A percentile compares a stretch with the other conserved stretches of the same genome.
These are phyloP conservation scores for Habropoda laboriosa DNA, from an alignment of 1,140 invertebrate species.

Conservation along the genomic window DNA sequence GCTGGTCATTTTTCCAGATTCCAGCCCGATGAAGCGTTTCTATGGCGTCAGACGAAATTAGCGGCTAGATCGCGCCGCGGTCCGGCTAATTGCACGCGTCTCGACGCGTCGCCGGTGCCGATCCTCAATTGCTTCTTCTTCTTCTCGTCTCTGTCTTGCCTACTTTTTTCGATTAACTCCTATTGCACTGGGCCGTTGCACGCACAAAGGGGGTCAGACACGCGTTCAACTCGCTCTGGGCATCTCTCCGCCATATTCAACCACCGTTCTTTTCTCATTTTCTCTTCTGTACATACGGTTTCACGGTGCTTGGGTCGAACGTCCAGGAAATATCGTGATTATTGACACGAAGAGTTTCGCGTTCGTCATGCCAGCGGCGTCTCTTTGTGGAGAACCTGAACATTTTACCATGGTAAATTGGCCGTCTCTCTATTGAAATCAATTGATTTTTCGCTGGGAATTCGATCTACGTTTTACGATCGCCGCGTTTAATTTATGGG, in stretches of 20 bases:
- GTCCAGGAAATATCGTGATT: conserved; percentile 25
- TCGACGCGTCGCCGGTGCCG: conserved; percentile 38
- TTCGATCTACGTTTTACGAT: background rate
- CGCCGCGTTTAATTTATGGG: background rate
- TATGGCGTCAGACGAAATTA: conserved; percentile 41
- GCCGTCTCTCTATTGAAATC: background rate
- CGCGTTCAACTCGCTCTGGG: conserved; percentile 11
- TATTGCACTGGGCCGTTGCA: conserved; percentile 28
- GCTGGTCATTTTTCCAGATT: background rate
- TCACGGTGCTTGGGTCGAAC: conserved; percentile 1
- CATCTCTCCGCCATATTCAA: background rate
- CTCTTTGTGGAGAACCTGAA: background rate
- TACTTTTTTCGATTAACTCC: conserved; percentile 50
- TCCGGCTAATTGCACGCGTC: conserved; percentile 38
- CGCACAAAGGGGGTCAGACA: conserved; percentile 48
- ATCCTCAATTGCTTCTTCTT: conserved; percentile 24
- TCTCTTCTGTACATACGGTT: background rate
- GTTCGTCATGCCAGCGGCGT: conserved; percentile 11
- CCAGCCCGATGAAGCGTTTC: background rate
- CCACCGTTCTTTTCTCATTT: background rate
- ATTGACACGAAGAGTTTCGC: conserved; percentile 33
- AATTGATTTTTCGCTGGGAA: background rate
- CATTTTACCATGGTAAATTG: background rate
- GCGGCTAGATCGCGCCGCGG: conserved; percentile 30
- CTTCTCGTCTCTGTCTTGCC: conserved; percentile 27